These are phyloP conservation scores for Trichopria drosophilae DNA, from an alignment of 2,888 invertebrate genomes.

Conservation along the genomic window DNA sequence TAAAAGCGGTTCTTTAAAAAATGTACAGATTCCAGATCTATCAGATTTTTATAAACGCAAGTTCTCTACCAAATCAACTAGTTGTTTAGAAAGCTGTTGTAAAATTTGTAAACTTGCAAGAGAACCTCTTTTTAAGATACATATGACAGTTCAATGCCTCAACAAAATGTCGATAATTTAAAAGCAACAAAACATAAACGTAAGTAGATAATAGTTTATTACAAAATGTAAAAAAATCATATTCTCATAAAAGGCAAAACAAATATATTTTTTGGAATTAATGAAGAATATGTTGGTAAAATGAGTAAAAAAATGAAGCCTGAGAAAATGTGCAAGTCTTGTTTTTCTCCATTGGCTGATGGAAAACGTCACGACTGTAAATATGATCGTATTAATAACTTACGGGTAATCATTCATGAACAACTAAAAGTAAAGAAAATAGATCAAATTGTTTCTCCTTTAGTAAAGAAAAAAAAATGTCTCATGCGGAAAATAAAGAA, in stretches of 20 bases:
- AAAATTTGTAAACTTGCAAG: slow-evolving; percentile 8
- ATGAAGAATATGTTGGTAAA: slow-evolving; percentile 1
- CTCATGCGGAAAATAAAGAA: slow-evolving; percentile 6
- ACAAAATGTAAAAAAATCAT: too few relatives aligned
- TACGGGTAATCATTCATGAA: slow-evolving; percentile 1
- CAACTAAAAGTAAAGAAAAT: slow-evolving; percentile 6
- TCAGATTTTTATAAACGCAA: slow-evolving; percentile 8
- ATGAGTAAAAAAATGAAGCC: not conserved
- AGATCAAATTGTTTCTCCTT: slow-evolving; percentile 11
- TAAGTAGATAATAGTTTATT: too few relatives aligned
- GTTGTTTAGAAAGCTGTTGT: not conserved
- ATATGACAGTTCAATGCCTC: not conserved
- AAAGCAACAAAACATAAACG: too few relatives aligned
- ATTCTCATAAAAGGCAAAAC: too few relatives aligned
- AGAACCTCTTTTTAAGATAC: slow-evolving; percentile 7
- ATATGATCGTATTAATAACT: slow-evolving; percentile 3
- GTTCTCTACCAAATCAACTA: not conserved
- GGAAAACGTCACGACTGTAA: slow-evolving; percentile 7
- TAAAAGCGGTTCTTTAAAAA: slow-evolving; percentile 3
- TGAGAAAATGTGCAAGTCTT: slow-evolving; percentile 6
- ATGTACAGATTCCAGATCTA: slow-evolving; percentile 1
- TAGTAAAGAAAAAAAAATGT: too few relatives aligned
- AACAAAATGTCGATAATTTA: slow-evolving; percentile 5
- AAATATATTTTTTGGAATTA: slow-evolving; percentile 2
- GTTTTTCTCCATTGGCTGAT: slow-evolving; percentile 3